These are phyloP conservation scores for Acrocephalus kingi DNA, from an alignment of 2,113 vertebrate genomes.

Conservation along the genomic window DNA sequence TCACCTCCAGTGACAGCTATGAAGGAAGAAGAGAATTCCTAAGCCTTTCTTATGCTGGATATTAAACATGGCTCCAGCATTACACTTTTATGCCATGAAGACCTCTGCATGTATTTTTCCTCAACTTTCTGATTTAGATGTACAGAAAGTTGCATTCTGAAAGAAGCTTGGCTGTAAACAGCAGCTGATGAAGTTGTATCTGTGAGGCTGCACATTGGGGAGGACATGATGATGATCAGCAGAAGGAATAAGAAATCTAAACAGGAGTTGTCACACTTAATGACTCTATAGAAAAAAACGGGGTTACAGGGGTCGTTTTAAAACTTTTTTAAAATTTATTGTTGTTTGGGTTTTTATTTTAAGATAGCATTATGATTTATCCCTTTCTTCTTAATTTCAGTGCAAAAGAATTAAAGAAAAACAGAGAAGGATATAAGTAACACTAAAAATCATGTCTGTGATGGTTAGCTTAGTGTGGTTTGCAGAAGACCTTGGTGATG, in stretches of 20 bases:
- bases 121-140: not conserved
- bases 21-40: not conserved
- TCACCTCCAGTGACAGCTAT: not conserved
- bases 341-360: not conserved
- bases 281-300: not conserved
- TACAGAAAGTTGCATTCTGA: not conserved
- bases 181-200: not conserved
- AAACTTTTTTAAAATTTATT: not conserved
- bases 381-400: not conserved
- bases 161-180: not conserved
- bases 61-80: not conserved
- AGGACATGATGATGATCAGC: not conserved
- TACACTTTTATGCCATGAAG: not conserved
- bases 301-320: accelerated
- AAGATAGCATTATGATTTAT: not conserved
- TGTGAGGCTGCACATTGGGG: not conserved
- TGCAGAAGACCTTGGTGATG: not conserved
- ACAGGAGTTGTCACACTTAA: not conserved
- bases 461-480: not conserved
- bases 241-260: not conserved
- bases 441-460: not conserved
- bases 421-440: not conserved
- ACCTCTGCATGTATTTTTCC: not conserved
- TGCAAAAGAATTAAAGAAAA: not conserved
- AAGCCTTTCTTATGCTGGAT: accelerated